These are phyloP conservation scores for Ormyrus labotus DNA, from an alignment of 2,888 invertebrate species.

Conservation along the genomic window DNA sequence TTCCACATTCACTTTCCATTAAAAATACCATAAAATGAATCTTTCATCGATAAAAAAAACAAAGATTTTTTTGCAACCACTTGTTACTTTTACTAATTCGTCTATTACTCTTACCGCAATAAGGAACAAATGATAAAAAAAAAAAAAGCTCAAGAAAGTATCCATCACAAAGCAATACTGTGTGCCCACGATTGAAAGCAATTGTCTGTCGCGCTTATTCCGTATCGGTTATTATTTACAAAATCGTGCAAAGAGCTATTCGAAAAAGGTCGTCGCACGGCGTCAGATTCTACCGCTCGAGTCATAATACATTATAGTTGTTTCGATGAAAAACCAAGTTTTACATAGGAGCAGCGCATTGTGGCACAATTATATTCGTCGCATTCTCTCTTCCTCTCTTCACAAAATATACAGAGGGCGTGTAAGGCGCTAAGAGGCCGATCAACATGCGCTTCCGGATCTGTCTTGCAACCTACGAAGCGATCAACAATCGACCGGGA, in stretches of 20 bases:
- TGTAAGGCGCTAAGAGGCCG: slow-evolving; percentile 48
- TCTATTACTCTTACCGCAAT: no score
- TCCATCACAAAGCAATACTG: background rate
- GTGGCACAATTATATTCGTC: slow-evolving; percentile 46
- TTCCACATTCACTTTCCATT: no score
- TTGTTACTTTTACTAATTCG: no score
- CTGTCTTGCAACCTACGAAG: slow-evolving; percentile 1
- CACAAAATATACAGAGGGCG: slow-evolving; percentile 22
- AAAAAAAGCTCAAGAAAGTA: background rate
- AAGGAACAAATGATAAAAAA: no score
- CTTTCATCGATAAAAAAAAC: no score
- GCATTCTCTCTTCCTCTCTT: slow-evolving; percentile 18
- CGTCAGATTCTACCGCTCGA: slow-evolving; percentile 50
- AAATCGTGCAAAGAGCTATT: background rate
- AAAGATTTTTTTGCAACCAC: no score
- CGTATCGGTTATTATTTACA: slow-evolving; percentile 27
- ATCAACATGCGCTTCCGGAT: slow-evolving; percentile 17
- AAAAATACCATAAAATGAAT: no score
- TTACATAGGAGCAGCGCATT: slow-evolving; percentile 34
- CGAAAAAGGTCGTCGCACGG: slow-evolving; percentile 26
- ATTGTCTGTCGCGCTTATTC: slow-evolving; percentile 42
- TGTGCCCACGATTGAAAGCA: slow-evolving; percentile 19
- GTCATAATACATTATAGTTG: background rate
- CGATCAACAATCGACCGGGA: background rate
- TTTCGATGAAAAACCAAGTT: slow-evolving; percentile 20